A percentile compares a stretch with the other conserved stretches of the same genome.
phyloP scores from a whole-genome alignment of 2,888 invertebrate genomes.

The Dioctria rufipes region DNA sequence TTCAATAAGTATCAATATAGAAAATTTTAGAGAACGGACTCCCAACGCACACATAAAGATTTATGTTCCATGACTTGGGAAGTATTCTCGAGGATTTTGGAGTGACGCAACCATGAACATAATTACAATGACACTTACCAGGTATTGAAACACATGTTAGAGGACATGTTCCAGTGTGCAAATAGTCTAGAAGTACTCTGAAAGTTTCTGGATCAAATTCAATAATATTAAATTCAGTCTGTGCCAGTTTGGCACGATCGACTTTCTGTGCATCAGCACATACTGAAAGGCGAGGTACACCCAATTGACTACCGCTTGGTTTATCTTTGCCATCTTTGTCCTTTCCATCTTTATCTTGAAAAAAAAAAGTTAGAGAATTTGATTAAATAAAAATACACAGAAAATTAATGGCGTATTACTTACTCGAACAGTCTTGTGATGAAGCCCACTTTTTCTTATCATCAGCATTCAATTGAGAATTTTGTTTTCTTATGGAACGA shows the following conservation, averaged over 20 bases:
- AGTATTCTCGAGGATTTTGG: neutral
- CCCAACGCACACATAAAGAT: no score
- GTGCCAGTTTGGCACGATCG: conserved; percentile 90
- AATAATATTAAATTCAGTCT: conserved; percentile 95
- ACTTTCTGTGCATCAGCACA: conserved; percentile 96
- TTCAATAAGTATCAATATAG: no score
- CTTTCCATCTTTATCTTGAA: conserved; percentile 84
- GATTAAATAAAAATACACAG: neutral
- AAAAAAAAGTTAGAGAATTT: no score
- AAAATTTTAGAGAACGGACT: no score
- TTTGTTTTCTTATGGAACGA: conserved; percentile 87
- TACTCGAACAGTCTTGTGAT: conserved; percentile 93
- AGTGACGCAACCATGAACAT: neutral
- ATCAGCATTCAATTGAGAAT: conserved; percentile 85
- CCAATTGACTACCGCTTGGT: conserved; percentile 80
- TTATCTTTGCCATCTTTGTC: conserved; percentile 86
- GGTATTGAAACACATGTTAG: conserved; percentile 93
- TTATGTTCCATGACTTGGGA: no score
- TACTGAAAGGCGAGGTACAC: conserved; percentile 90
- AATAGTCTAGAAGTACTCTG: conserved; percentile 89
- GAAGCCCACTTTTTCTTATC: conserved; percentile 95
- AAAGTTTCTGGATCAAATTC: conserved; percentile 96
- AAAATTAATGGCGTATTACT: conserved; percentile 67
- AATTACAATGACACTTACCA: conserved; percentile 71
- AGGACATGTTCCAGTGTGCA: conserved; percentile 94